phyloP scores from a whole-genome alignment of 2,888 invertebrate species.

The Cerceris ruficornis region DNA sequence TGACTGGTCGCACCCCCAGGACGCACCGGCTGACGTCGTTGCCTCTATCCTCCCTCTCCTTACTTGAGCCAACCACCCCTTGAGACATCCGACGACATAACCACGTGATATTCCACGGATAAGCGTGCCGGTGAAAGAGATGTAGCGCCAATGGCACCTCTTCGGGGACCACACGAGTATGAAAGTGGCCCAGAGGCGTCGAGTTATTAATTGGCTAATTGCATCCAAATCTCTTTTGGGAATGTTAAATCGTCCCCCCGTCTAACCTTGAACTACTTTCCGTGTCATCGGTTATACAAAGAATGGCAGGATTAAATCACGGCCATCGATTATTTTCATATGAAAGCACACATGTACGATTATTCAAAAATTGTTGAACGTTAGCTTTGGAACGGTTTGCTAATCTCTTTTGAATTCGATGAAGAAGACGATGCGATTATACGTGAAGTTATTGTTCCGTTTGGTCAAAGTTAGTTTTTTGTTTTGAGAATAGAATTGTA shows the following conservation, averaged over 20 bases:
- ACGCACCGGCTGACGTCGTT: constrained; percentile 66
- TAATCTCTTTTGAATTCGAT: no score
- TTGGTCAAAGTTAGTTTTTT: neutral
- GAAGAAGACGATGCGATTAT: no score
- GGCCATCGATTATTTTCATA: no score
- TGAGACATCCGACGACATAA: constrained; percentile 66
- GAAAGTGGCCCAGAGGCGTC: neutral
- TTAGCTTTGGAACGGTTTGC: no score
- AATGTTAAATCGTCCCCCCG: constrained; percentile 2
- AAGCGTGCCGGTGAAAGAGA: constrained; percentile 37
- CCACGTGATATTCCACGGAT: constrained; percentile 59
- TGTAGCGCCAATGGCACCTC: constrained; percentile 4
- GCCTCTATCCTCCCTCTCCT: constrained; percentile 49
- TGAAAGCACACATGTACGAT: no score
- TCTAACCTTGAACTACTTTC: constrained; percentile 35
- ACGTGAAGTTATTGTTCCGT: neutral
- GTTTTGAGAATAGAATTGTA: neutral
- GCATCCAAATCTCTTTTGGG: constrained; percentile 37
- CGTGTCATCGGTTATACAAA: neutral
- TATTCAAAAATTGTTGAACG: no score
- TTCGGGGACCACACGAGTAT: constrained; percentile 18
- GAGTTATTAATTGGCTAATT: constrained; percentile 25
- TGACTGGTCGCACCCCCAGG: constrained; percentile 75
- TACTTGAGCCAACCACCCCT: constrained; percentile 55
- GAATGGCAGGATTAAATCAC: neutral